Evolutionary conservation across 2,888 invertebrate genomes (phyloP).

Genomic region (Papilio gigon): DNA sequence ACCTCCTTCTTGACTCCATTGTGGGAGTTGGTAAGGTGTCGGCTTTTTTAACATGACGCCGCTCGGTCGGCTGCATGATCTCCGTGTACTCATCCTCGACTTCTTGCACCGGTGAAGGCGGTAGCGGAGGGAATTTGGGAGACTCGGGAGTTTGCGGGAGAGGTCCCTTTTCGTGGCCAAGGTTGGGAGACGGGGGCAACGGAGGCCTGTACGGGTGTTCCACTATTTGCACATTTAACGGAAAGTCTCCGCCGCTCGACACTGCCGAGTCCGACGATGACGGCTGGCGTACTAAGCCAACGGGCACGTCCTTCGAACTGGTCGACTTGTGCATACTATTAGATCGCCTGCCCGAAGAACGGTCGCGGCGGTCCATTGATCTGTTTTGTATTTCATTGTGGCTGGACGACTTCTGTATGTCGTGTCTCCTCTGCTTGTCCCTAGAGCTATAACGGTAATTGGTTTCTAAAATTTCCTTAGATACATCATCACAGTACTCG

Average conservation of each 20-base stretch:
- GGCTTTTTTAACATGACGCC: slow-evolving; percentile 76
- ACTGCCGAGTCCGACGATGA: slow-evolving; percentile 80
- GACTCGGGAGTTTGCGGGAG: slow-evolving; percentile 78
- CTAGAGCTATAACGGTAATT: slow-evolving; percentile 80
- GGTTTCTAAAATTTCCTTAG: slow-evolving; percentile 79
- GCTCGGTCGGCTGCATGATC: slow-evolving; percentile 80
- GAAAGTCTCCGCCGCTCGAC: slow-evolving; percentile 83
- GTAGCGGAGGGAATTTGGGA: slow-evolving; percentile 87
- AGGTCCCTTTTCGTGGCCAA: slow-evolving; percentile 74
- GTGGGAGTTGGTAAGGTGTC: slow-evolving; percentile 82
- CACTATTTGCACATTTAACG: slow-evolving; percentile 85
- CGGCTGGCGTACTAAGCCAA: slow-evolving; percentile 79
- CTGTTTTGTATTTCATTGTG: slow-evolving; percentile 83
- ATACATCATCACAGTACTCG: slow-evolving; percentile 81
- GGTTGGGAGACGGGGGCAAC: slow-evolving; percentile 70
- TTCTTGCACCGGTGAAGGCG: slow-evolving; percentile 92
- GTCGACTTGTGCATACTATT: slow-evolving; percentile 89
- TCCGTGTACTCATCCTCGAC: slow-evolving; percentile 89
- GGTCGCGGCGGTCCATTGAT: slow-evolving; percentile 77
- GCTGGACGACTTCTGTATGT: slow-evolving; percentile 84
- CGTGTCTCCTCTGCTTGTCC: slow-evolving; percentile 80
- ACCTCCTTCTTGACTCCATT: slow-evolving; percentile 77
- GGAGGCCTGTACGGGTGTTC: slow-evolving; percentile 81
- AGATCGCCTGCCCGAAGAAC: slow-evolving; percentile 76
- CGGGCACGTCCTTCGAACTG: slow-evolving; percentile 87